phyloP scores from a whole-genome alignment of 30 jellyfish, hydroid and myxozoan genomes.

The Aurelia aurita region DNA sequence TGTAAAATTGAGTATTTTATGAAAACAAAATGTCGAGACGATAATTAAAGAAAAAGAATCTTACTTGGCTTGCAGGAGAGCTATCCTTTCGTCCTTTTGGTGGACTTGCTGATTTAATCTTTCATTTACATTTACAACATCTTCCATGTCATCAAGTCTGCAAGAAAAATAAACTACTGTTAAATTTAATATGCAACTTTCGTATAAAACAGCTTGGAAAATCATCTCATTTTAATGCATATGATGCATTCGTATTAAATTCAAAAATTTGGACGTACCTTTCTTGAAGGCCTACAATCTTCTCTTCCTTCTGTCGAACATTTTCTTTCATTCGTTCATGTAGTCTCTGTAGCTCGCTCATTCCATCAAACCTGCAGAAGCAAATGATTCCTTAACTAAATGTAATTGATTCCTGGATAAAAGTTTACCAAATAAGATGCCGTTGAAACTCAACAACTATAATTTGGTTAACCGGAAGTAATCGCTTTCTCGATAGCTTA shows the following conservation, averaged over 20 bases:
- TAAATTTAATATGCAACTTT: too few species aligned
- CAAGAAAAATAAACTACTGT: background rate
- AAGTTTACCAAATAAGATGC: too few species aligned
- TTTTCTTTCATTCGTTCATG: constrained; percentile 86
- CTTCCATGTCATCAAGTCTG: constrained; percentile 93
- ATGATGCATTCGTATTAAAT: background rate
- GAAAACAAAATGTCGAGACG: background rate
- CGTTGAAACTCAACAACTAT: too few species aligned
- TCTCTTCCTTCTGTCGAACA: constrained; percentile 79
- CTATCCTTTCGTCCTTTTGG: constrained; percentile 84
- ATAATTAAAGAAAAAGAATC: background rate
- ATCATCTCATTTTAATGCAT: background rate
- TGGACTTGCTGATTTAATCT: constrained; percentile 93
- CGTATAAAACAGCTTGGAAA: background rate
- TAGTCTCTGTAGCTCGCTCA: constrained; percentile 69
- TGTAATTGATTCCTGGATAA: too few species aligned
- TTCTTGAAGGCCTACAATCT: constrained; percentile 80
- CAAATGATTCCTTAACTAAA: too few species aligned
- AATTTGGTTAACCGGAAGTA: too few species aligned
- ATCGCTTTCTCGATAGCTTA: too few species aligned
- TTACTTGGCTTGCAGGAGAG: constrained; percentile 86
- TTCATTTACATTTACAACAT: constrained; percentile 92
- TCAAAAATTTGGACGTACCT: constrained; percentile 50
- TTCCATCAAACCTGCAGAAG: constrained; percentile 81
- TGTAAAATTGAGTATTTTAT: too few species aligned